Evolutionary conservation across 2,113 vertebrate species (phyloP), one percentile per base, ranked within the genome.

Genomic region (Elanoides forficatus): DNA sequence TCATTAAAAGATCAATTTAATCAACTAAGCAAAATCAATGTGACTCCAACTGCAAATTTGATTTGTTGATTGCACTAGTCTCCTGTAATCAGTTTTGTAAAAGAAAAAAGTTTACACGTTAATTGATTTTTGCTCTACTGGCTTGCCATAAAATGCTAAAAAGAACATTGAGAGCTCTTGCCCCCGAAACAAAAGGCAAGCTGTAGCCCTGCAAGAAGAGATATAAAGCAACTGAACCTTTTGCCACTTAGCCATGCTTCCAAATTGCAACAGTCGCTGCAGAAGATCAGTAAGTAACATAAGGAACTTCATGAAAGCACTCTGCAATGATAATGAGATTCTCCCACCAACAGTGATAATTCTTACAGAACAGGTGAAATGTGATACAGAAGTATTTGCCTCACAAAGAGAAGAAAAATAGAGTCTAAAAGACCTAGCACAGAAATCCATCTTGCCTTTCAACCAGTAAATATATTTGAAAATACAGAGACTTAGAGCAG

Each of bases 1-100:
- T 94, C 74, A 96, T 91, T 94, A 96, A 90, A 82, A 80, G 85
- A 88, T 91, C 73, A 56, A 90, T 96, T 94, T 95, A 92, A 94
- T 95, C 82, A 95, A 62, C 67, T 78, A 81, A 81, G 42, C 16
- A 88, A 78, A 96, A 92, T 96, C 94, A 84, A 86, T 96, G 72
- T 26, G 81, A 82, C 62, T 70, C 52, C 70, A 79, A 42, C 34
- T 56, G n/a, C 84, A 96, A 85, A 96, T 96, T 76, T 88, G 87
- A 93, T 93, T 96, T 88, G 70, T 90, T 96, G 81, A 85, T 96
- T 96, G 70, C 68, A 87, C 84, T 68, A 75, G 34, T 75, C 53
- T 72, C 62, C 93, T 82, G 74, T 85, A 96, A 96, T 95, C 74
- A 90, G 78, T 93, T 96, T 96, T 90, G 70, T 87, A 85, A 82